Base-by-base conservation (phyloP, 1,140 invertebrate species). In the Ctenoplectra terminalis region DNA sequence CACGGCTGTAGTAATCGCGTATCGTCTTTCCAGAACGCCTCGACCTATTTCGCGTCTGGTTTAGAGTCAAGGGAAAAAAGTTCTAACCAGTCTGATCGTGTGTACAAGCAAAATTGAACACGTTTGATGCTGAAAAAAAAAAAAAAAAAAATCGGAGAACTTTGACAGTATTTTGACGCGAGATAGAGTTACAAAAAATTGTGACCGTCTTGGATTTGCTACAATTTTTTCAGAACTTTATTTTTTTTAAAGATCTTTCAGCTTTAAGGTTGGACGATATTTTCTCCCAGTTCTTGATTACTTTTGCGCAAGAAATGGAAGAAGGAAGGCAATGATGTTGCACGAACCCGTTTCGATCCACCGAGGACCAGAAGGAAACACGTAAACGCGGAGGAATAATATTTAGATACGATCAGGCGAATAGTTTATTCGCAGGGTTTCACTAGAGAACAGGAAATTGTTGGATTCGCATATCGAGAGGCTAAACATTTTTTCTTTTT, bases 11-110 rank as follows among this genome's bases (percentile, higher is more conserved):
- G n/a, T 34, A 31, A 79, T 13, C 31, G 17, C 37, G 67, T 50
- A 63, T 80, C 77, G 48, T 64, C 20, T 80, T 31, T 80, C 58
- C 48, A 11, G 69, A 54, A 34, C 34, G 37, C 70, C 70, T 73
- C 77, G 77, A 80, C 69, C 77, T 54, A 80, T 73, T 73, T 80
- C 58, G 43, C 46, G 37, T 6, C 26, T 67, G 3, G 40, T 69
- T 56, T 43, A 46, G 17, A 43, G 11, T 17, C 43, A 2, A 67
- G 8, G 34, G 9, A 69, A 77, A 20, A 31, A 31, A 26, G 46
- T 34, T 46, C 29, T 43, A 76, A 54, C 26, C 56, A 31, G 26
- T 48, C n/a, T 54, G 37, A 37, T 1, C 46, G 29, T 37, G n/a
- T 11, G 3, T 50, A 34, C 11, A 20, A 20, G 23, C 63, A 11